A percentile compares a stretch with the other conserved stretches of the same genome.
Conservation (phyloP, 2,888 invertebrate genomes). For the Drosophila parthenogenetica region DNA sequence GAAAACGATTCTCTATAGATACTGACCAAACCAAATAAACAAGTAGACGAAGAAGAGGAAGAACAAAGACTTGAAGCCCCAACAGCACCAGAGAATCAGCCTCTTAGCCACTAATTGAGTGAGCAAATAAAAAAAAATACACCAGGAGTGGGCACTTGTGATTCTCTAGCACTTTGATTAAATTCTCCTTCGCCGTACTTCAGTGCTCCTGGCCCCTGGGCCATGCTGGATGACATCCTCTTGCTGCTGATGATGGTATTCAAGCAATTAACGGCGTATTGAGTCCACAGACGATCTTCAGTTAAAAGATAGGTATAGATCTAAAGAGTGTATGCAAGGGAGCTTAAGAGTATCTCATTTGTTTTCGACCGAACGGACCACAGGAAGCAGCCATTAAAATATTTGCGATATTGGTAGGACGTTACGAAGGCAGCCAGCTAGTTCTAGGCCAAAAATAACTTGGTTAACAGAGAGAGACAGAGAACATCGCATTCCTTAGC, state of each 20-base stretch:
- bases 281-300: constrained; percentile 38
- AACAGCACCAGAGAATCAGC: constrained; percentile 2
- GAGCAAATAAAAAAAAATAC: constrained; percentile 69
- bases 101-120: constrained; percentile 69
- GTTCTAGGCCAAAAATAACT: constrained; percentile 76
- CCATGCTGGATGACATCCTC: constrained; percentile 53
- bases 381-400: constrained; percentile 79
- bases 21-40: constrained; percentile 65
- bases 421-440: constrained; percentile 33
- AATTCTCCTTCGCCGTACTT: constrained; percentile 27
- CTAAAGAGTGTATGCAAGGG: not conserved
- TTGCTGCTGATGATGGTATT: constrained; percentile 40
- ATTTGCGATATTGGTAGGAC: constrained; percentile 38
- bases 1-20: constrained; percentile 13
- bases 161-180: constrained; percentile 61
- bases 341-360: constrained; percentile 26
- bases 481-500: constrained; percentile 43
- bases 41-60: constrained; percentile 24
- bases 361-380: constrained; percentile 52
- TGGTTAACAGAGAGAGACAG: constrained; percentile 28
- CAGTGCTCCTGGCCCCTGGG: not conserved
- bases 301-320: constrained; percentile 2
- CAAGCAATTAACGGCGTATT: constrained; percentile 65
- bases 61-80: constrained; percentile 52
- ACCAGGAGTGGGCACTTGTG: constrained; percentile 47